These are phyloP conservation scores for Rhyacichthys aspro DNA, from an alignment of 2,797 vertebrate species.

Conservation along the genomic window DNA sequence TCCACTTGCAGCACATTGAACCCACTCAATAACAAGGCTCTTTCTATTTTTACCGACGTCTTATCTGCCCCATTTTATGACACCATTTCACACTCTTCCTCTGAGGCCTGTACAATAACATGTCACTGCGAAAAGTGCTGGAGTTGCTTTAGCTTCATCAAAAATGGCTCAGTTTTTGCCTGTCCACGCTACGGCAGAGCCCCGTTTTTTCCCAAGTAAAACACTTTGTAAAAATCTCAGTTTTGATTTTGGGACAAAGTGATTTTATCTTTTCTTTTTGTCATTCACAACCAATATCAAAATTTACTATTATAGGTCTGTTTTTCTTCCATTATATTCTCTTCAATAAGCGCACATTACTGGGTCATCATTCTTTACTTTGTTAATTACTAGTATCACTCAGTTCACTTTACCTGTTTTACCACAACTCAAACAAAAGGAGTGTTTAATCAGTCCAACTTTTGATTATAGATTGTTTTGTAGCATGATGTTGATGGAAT, in stretches of 20 bases:
- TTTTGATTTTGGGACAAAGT: neutral
- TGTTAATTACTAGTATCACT: no score
- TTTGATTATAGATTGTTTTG: no score
- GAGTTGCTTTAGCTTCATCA: neutral
- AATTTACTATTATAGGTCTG: no score
- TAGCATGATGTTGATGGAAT: no score
- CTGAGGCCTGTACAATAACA: slow-evolving; percentile 6
- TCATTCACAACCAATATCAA: no score
- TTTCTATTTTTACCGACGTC: slow-evolving; percentile 10
- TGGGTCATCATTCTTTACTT: no score
- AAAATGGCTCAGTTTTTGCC: neutral
- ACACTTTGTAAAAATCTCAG: neutral
- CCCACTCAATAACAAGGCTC: slow-evolving; percentile 7
- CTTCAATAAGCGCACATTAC: no score
- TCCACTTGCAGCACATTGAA: neutral
- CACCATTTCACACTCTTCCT: slow-evolving; percentile 12
- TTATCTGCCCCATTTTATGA: slow-evolving; percentile 18
- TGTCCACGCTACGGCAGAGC: neutral
- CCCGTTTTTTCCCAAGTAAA: neutral
- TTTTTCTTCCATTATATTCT: no score
- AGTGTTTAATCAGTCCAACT: no score
- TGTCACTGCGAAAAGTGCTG: neutral
- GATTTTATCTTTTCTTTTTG: no score
- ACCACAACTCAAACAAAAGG: no score
- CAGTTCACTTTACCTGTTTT: no score